These are phyloP conservation scores for Cephalotes varians DNA, from an alignment of 2,888 invertebrate species.

Conservation along the genomic window DNA sequence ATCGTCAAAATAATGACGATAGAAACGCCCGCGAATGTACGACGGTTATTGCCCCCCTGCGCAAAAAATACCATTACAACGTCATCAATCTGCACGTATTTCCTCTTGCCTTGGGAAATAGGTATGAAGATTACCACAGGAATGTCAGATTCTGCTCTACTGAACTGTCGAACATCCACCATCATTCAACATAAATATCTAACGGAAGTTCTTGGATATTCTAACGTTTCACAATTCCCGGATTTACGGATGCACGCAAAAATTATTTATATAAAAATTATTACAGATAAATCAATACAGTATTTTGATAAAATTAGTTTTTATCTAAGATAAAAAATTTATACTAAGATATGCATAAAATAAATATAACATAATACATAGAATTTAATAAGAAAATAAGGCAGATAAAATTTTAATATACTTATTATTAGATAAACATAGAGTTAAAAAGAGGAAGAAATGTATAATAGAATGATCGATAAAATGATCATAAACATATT, in stretches of 20 bases:
- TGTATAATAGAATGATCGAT: background rate
- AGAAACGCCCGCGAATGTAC: background rate
- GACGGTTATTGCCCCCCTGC: background rate
- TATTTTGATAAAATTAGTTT: background rate
- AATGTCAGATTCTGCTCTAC: constrained; percentile 21
- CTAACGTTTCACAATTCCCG: background rate
- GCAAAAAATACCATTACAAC: constrained; percentile 27
- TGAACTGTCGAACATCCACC: background rate
- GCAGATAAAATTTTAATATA: background rate
- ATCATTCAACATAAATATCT: background rate
- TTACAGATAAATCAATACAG: background rate
- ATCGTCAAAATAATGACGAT: constrained; percentile 47
- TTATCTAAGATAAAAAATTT: background rate
- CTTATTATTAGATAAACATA: background rate
- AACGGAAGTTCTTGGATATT: background rate
- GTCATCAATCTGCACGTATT: constrained; percentile 27
- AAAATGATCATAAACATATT: background rate
- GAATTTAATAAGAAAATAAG: background rate
- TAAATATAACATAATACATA: background rate
- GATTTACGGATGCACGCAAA: background rate
- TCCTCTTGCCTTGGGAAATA: background rate
- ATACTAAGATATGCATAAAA: background rate
- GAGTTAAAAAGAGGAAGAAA: background rate
- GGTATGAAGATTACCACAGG: constrained; percentile 16
- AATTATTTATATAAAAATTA: background rate